Evolutionary conservation across 2,888 invertebrate species (phyloP), one percentile per base, ranked within the genome.

Genomic region (Caenorhabditis panamensis): DNA sequence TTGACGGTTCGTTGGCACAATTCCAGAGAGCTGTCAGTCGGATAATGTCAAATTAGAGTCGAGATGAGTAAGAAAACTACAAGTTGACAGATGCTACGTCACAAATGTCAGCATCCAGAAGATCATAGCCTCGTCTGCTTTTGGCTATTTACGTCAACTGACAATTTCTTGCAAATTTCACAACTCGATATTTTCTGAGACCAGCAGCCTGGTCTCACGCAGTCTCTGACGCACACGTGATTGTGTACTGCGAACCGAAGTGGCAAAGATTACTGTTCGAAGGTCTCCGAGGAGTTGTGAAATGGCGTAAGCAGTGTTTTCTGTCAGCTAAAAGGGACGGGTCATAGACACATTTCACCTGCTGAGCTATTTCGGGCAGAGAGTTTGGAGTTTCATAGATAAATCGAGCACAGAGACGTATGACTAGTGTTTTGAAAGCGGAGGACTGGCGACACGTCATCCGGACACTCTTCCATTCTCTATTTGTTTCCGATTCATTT

Each of bases 331-430:
- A 41, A 9, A n/a, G n/a, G n/a, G n/a, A n/a, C n/a, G 41, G 41
- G 41, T 41, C 41, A 49, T 20, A 49, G 49, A 49, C 49, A 49
- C 49, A 49, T 49, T 49, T 20, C 49, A 49, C 49, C 49, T 49
- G 49, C 22, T 41, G 8, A 3, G 49, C 22, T 49, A 49, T 49
- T 49, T 49, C 20, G 6, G 49, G 49, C 4, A 20, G 44, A n/a
- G 44, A 44, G 44, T 20, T 49, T 49, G 49, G 49, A 20, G 49
- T 20, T 49, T 18, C 20, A 20, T 2, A 6, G 6, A 20, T 11
- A 20, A 16, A 41, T 9, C 16, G 41, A 41, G 41, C 2, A 9
- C 31, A 31, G 31, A 41, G 16, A 16, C 41, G 41, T 13, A 5
- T 16, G 41, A 41, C 41, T 11, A 41, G 16, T 6, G 9, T 31